phyloP scores from a whole-genome alignment of 2,797 vertebrate species.

The Leptodactylus fallax region DNA sequence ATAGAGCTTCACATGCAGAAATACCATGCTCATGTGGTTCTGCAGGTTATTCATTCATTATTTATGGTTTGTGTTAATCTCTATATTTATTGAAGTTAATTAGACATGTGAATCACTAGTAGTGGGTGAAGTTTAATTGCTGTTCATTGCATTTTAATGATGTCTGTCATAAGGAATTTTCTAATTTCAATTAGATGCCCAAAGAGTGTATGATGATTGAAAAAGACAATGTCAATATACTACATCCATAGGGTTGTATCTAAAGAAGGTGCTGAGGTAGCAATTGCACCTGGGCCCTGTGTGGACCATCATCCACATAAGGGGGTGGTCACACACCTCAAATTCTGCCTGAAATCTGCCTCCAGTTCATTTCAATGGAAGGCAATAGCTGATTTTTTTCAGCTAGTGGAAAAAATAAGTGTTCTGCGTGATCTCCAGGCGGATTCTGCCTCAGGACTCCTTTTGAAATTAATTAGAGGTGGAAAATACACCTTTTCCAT shows the following conservation, averaged over 20 bases:
- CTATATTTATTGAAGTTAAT: conserved; percentile 54
- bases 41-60: conserved; percentile 55
- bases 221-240: not conserved
- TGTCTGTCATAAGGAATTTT: conserved; percentile 66
- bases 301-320: too few relatives aligned
- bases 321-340: too few relatives aligned
- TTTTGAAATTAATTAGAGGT: too few relatives aligned
- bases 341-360: too few relatives aligned
- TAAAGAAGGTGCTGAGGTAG: not conserved
- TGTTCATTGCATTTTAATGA: conserved; percentile 64
- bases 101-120: conserved; percentile 47
- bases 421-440: too few relatives aligned
- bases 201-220: conserved; percentile 14
- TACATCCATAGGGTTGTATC: not conserved
- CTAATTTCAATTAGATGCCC: conserved; percentile 63
- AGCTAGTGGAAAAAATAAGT: too few relatives aligned
- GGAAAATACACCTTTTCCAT: too few relatives aligned
- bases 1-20: conserved; percentile 28
- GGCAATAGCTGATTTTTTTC: too few relatives aligned
- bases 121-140: conserved; percentile 52
- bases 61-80: conserved; percentile 49
- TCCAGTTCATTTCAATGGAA: too few relatives aligned
- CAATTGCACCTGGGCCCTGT: not conserved
- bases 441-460: too few relatives aligned
- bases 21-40: conserved; percentile 15